These are phyloP conservation scores for Pediacus dermestoides DNA, from an alignment of 2,888 invertebrate genomes.

Conservation along the genomic window DNA sequence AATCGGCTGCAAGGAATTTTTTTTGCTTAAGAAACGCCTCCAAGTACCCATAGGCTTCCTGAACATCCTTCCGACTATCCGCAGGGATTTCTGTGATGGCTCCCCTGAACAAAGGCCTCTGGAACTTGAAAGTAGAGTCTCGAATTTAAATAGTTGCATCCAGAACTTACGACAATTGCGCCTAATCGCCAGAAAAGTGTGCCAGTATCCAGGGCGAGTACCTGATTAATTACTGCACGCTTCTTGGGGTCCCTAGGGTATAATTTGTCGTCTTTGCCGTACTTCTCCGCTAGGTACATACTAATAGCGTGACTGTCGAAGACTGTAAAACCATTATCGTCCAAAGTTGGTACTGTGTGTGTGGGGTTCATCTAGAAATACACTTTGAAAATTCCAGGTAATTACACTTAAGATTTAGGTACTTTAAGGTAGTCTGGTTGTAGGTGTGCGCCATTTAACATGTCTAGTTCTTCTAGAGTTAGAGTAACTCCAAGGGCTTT, in stretches of 20 bases:
- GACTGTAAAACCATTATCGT: constrained; percentile 54
- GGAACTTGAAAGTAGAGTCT: neutral
- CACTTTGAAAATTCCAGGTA: too few species aligned
- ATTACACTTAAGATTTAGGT: too few species aligned
- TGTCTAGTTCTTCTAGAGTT: constrained; percentile 47
- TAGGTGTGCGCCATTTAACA: constrained; percentile 44
- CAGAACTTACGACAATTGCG: too few species aligned
- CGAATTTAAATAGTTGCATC: neutral
- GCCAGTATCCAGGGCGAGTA: constrained; percentile 54
- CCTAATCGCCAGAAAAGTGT: constrained; percentile 47
- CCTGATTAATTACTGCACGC: constrained; percentile 54
- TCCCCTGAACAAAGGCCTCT: neutral
- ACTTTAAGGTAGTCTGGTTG: constrained; percentile 47
- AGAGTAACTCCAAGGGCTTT: constrained; percentile 49
- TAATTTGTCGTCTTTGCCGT: constrained; percentile 52
- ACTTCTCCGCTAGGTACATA: constrained; percentile 54
- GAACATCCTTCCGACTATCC: neutral
- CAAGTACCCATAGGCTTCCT: neutral
- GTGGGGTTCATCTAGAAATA: constrained; percentile 55
- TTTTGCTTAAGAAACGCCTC: constrained; percentile 26
- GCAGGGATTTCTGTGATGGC: neutral
- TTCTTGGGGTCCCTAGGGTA: constrained; percentile 54
- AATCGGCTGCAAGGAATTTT: constrained; percentile 19
- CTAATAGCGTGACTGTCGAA: constrained; percentile 54
- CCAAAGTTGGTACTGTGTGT: constrained; percentile 57